Percentiles rank a stretch among this genome's conserved stretches.
Conservation (phyloP, 2,113 vertebrate species). For the Macquaria australasica region DNA sequence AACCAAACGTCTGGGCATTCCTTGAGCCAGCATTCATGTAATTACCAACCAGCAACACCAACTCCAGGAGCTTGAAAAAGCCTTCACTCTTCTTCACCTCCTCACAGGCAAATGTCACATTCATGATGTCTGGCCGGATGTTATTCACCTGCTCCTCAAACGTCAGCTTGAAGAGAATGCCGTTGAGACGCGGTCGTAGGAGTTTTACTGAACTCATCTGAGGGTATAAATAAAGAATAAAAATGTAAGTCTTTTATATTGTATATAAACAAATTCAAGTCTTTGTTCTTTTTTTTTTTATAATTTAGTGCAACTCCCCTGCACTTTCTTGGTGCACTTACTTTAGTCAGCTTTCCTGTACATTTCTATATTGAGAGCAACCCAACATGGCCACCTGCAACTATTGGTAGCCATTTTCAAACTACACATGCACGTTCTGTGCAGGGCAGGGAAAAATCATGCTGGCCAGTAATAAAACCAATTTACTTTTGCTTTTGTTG, state of each 20-base stretch:
- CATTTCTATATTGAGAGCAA: not conserved
- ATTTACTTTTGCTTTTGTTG: not conserved
- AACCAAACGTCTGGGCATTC: constrained; percentile 96
- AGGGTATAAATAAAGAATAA: constrained; percentile 10
- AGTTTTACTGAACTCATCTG: constrained; percentile 98
- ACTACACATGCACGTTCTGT: not conserved
- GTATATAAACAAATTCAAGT: not conserved
- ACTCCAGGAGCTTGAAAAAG: constrained; percentile 90
- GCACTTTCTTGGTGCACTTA: not conserved
- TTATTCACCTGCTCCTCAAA: constrained; percentile 98
- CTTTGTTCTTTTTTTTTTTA: not conserved
- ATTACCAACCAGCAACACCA: constrained; percentile 95
- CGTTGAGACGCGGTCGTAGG: constrained; percentile 91
- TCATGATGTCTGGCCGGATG: constrained; percentile 96
- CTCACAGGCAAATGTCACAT: constrained; percentile 95
- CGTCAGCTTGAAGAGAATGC: constrained; percentile 94
- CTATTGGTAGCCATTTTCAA: not conserved
- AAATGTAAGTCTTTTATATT: not conserved
- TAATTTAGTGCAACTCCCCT: not conserved
- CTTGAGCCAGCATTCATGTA: constrained; percentile 99
- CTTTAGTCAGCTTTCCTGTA: not conserved
- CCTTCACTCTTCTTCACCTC: constrained; percentile 97
- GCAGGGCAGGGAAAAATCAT: not conserved
- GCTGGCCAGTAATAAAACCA: not conserved
- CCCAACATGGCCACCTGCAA: not conserved